Evolutionary conservation across 2,113 vertebrate species (phyloP), one percentile per base, ranked within the genome.

Genomic region (Hemichromis elongatus): DNA sequence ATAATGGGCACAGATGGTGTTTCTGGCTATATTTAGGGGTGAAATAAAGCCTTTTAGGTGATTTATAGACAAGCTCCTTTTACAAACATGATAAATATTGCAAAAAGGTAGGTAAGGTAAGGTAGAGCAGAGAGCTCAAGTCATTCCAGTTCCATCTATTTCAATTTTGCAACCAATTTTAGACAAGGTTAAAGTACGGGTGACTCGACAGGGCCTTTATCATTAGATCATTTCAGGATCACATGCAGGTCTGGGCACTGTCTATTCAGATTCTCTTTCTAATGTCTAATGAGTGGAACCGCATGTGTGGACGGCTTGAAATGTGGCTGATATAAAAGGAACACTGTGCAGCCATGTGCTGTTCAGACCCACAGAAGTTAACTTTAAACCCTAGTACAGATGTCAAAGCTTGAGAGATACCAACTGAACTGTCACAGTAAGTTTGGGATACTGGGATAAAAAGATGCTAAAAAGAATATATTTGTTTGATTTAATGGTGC

Each of bases 191-290:
- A 85, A 18, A 30, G 12, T 52, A 35, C 2, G 4, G 61, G 40
- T 85, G 77, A 80, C 81, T 54, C 1, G 0, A 75, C 52, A 16
- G 53, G 79, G 56, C 55, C 78, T 86, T 75, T 53, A 66, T 86
- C 54, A 18, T 88, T 82, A 50, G 47, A 88, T 92, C 54, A 56
- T 75, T 88, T 91, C 78, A 88, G 83, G 89, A 85, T 93, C 80
- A 87, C 73, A 61, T 66, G 50, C 61, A 55, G 92, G 81, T 83
- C 75, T 54, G 55, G 75, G 13, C 30, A 3, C 84, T 87, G 88
- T 91, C 86, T 84, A 21, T 12, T 89, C 56, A 30, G 9, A 87
- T 90, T 81, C 21, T 82, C 33, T 80, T 52, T 56, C 56, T 33
- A 11, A 21, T 68, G 53, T 61, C 57, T 16, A 53, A 45, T 42